Evolutionary conservation across 2,888 invertebrate species (phyloP).

Genomic region (Drymonia ruficornis): DNA sequence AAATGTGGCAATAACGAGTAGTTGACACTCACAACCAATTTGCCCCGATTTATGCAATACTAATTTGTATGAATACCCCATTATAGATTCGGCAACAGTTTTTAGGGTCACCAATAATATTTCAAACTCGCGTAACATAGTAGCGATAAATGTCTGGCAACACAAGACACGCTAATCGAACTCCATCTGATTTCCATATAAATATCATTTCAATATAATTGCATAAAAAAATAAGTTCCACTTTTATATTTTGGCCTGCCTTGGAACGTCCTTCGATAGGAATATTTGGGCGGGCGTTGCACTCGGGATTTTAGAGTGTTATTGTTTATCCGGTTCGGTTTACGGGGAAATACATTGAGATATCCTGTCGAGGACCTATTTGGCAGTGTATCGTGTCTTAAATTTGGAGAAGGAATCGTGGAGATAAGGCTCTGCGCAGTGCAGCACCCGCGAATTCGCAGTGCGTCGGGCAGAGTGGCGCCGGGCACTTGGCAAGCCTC

Average conservation of each 20-base stretch:
- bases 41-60: constrained; percentile 12
- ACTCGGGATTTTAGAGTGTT: constrained; percentile 30
- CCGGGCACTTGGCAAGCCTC: constrained; percentile 78
- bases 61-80: constrained; percentile 24
- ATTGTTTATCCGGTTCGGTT: constrained; percentile 29
- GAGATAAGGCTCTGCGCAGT: constrained; percentile 75
- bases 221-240: constrained; percentile 38
- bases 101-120: constrained; percentile 22
- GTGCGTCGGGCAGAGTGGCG: constrained; percentile 79
- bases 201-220: constrained; percentile 49
- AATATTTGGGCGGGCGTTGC: constrained; percentile 41
- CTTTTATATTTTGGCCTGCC: constrained; percentile 37
- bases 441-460: constrained; percentile 72
- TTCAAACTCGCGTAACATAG: constrained; percentile 60
- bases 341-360: constrained; percentile 17
- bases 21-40: constrained; percentile 1
- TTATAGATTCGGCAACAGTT: constrained; percentile 18
- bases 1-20: constrained; percentile 16
- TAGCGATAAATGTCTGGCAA: constrained; percentile 55
- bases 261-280: constrained; percentile 52
- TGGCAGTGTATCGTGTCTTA: constrained; percentile 65
- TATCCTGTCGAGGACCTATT: constrained; percentile 57
- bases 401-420: constrained; percentile 62
- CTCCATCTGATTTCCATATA: constrained; percentile 57
- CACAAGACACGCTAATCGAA: constrained; percentile 57